Evolutionary conservation across 1,140 invertebrate genomes (phyloP).

Genomic region (Paraescarpia echinospica): DNA sequence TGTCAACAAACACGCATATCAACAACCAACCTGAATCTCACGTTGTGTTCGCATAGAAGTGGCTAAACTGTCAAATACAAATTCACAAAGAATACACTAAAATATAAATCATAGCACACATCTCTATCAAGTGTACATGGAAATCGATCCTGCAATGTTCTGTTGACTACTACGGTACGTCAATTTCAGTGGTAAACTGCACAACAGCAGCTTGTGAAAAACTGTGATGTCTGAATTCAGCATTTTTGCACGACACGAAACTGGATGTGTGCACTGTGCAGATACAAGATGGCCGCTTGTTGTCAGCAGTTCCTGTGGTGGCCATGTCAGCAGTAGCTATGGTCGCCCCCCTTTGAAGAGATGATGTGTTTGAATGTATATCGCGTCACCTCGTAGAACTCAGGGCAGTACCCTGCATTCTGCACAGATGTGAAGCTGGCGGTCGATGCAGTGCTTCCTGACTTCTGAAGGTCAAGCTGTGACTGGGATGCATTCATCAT

Average conservation of each 20-base stretch:
- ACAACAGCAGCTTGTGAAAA: not conserved
- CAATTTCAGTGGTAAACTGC: not conserved
- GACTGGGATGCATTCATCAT: not conserved
- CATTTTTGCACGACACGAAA: not conserved
- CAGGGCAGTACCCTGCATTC: slow-evolving; percentile 38
- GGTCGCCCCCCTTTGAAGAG: slow-evolving; percentile 30
- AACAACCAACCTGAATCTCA: not conserved
- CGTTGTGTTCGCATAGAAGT: not conserved
- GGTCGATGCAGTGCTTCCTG: slow-evolving; percentile 37
- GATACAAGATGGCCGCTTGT: not conserved
- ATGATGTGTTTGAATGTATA: slow-evolving; percentile 55
- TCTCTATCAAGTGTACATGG: not conserved
- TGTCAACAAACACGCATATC: not conserved
- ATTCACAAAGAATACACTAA: not conserved
- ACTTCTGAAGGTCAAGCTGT: not conserved
- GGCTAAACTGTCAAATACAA: not conserved
- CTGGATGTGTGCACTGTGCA: not conserved
- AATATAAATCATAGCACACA: not conserved
- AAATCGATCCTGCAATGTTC: not conserved
- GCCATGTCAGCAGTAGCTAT: slow-evolving; percentile 22
- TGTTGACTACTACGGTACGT: too few relatives aligned
- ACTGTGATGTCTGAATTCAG: not conserved
- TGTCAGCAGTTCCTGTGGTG: not conserved
- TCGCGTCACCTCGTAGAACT: slow-evolving; percentile 50
- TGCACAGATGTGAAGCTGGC: slow-evolving; percentile 36